Conservation (phyloP, 2,113 vertebrate genomes). For the Perccottus glenii region DNA sequence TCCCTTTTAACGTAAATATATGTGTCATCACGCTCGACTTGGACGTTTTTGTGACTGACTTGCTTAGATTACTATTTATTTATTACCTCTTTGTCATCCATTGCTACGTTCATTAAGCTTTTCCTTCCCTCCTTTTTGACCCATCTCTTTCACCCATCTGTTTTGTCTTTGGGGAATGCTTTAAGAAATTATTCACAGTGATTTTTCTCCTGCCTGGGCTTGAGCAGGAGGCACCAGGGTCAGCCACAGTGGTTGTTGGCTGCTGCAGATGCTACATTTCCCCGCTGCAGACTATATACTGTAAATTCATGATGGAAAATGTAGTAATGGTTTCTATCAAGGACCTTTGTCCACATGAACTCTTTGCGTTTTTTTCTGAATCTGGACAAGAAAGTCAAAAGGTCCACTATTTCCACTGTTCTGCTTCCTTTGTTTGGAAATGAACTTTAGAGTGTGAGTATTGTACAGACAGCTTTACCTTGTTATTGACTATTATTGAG, state of each 20-base stretch:
- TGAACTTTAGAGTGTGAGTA: neutral
- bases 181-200: constrained; percentile 67
- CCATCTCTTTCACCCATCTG: constrained; percentile 4
- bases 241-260: constrained; percentile 28
- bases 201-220: constrained; percentile 33
- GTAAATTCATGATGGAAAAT: constrained; percentile 9
- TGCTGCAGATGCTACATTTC: constrained; percentile 13
- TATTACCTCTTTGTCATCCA: constrained; percentile 21
- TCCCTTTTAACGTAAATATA: constrained; percentile 31
- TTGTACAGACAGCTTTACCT: neutral
- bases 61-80: constrained; percentile 27
- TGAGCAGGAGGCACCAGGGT: constrained; percentile 38
- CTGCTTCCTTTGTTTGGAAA: no score
- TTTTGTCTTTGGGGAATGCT: constrained; percentile 39
- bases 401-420: neutral
- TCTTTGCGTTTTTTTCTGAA: neutral
- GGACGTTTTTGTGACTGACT: constrained; percentile 10
- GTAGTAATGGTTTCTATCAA: neutral
- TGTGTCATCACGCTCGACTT: constrained; percentile 30
- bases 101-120: constrained; percentile 10
- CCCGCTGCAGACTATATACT: constrained; percentile 17
- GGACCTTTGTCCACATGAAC: neutral
- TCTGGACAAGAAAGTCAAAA: neutral
- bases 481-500: constrained; percentile 1
- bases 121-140: neutral